Base-by-base conservation (phyloP, 2,797 vertebrate species). In the Hypotaenidia okinawae region DNA sequence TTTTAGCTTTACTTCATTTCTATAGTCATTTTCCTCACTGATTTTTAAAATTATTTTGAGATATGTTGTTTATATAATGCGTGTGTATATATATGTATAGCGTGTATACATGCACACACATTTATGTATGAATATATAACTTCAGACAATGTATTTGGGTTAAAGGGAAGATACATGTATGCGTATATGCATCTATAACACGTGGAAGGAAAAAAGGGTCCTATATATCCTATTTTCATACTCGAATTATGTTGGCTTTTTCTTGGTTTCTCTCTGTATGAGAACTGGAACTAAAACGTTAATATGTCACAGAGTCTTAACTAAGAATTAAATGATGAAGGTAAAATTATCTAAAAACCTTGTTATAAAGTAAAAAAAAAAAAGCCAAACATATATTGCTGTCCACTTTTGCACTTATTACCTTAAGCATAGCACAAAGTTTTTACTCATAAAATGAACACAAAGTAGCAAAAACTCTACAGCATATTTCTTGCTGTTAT, bases 401-500 rank as follows among this genome's bases (percentile, higher is more conserved):
- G 28, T 90, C 27, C 27, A 92, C 16, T 11, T 94, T 91, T 90
- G 32, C 49, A 49, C 13, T 49, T 79, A 94, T 73, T 84, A 73
- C 59, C 32, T 89, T 41, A 55, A 67, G 41, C 25, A 33, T 2
- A n/a, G 15, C 8, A 28, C 11, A 83, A 80, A 55, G 62, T 11
- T 91, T 90, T 67, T 68, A 66, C 37, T 16, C 10, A n/a, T 66
- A 88, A 92, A 97, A 96, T 86, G 52, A 93, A 68, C 10, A n/a
- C 8, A 39, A 55, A 68, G 6, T 25, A 94, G 63, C 27, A 84
- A 79, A 67, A 54, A 35, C 4, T 4, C 32, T 70, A 61, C 72
- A 77, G 21, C n/a, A 18, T 76, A 74, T 94, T 94, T 87, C 49
- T 94, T 89, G 55, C 80, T 97, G 95, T 93, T 82, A 94, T 90